Evolutionary conservation across 2,888 invertebrate genomes (phyloP).

Genomic region (Yponomeuta cagnagella): DNA sequence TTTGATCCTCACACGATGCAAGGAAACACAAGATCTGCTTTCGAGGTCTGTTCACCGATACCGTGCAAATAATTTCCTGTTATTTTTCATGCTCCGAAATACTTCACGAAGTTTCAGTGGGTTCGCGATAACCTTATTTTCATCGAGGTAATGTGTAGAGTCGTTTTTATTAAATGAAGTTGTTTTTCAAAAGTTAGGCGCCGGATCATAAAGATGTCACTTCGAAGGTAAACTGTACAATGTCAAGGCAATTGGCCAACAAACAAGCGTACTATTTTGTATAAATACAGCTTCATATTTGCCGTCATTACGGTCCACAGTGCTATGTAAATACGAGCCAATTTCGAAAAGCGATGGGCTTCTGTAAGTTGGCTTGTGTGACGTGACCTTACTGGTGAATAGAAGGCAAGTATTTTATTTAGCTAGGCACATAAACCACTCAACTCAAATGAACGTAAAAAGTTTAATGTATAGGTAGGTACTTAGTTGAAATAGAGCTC

Average conservation of each 20-base stretch:
- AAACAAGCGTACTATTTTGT: not conserved
- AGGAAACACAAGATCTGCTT: not conserved
- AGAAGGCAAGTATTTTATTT: not conserved
- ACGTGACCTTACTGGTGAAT: not conserved
- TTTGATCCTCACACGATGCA: not conserved
- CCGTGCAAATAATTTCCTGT: slow-evolving; percentile 2
- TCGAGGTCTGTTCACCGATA: not conserved
- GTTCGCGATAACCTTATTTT: not conserved
- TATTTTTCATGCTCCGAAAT: not conserved
- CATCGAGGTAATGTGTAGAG: not conserved
- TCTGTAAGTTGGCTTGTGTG: not conserved
- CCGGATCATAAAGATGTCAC: slow-evolving; percentile 12
- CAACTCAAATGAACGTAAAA: not conserved
- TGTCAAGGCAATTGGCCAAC: slow-evolving; percentile 10
- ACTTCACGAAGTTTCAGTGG: not conserved
- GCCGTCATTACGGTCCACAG: not conserved
- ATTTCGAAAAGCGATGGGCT: not conserved
- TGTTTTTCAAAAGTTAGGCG: slow-evolving; percentile 6
- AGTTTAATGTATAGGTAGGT: not conserved
- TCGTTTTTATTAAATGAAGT: not conserved
- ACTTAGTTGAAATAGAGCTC: no score
- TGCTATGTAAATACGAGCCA: not conserved
- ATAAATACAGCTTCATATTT: not conserved
- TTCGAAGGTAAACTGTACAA: not conserved
- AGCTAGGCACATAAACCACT: not conserved